Evolutionary conservation across 2,797 vertebrate genomes (phyloP).

Genomic region (Pseudocheirus occidentalis): DNA sequence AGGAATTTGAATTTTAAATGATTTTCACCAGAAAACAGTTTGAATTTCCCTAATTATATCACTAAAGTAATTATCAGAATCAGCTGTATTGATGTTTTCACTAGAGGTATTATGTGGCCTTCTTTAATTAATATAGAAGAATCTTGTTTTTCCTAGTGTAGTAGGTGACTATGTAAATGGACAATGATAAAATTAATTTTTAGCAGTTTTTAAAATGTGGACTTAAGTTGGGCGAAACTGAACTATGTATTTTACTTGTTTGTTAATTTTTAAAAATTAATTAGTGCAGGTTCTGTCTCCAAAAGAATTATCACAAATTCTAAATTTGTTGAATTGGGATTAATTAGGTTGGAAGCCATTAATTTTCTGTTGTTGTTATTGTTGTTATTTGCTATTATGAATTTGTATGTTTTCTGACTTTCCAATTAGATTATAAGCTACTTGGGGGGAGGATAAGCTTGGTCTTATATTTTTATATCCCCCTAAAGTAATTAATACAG

Average conservation of each 20-base stretch:
- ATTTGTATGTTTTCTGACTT: not conserved
- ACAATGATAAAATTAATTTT: not conserved
- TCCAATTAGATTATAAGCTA: not conserved
- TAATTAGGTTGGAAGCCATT: not conserved
- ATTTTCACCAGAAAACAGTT: not conserved
- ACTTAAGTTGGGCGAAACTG: not conserved
- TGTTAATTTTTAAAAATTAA: not conserved
- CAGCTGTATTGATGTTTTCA: not conserved
- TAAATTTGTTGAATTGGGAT: conserved; percentile 36
- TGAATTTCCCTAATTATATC: not conserved
- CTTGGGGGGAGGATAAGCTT: not conserved
- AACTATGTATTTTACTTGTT: not conserved
- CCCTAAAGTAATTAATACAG: not conserved
- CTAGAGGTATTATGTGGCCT: not conserved
- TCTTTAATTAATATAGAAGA: not conserved
- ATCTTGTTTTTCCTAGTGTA: not conserved
- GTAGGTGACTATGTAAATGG: not conserved
- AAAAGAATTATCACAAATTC: not conserved
- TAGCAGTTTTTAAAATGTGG: not conserved
- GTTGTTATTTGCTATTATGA: not conserved
- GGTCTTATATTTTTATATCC: not conserved
- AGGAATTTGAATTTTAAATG: not conserved
- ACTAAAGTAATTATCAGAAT: not conserved
- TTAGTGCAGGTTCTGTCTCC: not conserved
- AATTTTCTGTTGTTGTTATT: not conserved